A percentile compares a stretch with the other conserved stretches of the same genome.
phyloP scores from a whole-genome alignment of 1,140 invertebrate species.

The Caerostris darwini region DNA sequence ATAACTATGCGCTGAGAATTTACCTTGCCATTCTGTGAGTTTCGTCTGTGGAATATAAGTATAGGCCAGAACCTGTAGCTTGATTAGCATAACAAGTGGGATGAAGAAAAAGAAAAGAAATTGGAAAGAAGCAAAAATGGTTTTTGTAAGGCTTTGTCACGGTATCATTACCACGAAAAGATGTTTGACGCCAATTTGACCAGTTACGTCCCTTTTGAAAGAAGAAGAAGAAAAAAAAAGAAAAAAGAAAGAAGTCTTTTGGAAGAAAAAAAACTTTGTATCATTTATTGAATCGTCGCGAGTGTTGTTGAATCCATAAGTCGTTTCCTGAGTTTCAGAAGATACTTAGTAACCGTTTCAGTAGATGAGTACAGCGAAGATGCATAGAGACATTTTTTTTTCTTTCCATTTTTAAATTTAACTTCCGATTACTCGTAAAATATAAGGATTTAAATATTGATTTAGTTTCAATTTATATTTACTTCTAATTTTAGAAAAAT shows the following conservation, averaged over 20 bases:
- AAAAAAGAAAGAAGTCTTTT: background rate
- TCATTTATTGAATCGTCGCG: background rate
- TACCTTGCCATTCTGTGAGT: background rate
- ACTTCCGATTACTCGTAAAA: no score
- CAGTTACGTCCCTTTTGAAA: slow-evolving; percentile 12
- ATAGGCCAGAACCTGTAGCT: background rate
- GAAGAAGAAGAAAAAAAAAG: background rate
- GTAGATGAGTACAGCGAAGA: no score
- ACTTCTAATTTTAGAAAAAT: no score
- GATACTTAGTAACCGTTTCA: no score
- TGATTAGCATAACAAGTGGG: slow-evolving; percentile 31
- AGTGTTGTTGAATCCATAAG: background rate
- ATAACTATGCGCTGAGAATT: slow-evolving; percentile 27
- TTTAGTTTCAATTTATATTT: no score
- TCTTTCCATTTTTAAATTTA: no score
- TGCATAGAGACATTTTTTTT: no score
- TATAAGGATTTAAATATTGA: no score
- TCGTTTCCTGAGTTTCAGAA: background rate
- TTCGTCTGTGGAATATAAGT: background rate
- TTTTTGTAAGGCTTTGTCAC: slow-evolving; percentile 53
- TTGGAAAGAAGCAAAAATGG: background rate
- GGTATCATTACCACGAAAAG: slow-evolving; percentile 48
- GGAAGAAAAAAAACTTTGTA: background rate
- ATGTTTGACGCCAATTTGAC: slow-evolving; percentile 40
- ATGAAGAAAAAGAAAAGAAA: background rate